Evolutionary conservation across 64 coral and sea anemone genomes (phyloP), one percentile per base, ranked within the genome.

Genomic region (Cladopsammia gracilis): DNA sequence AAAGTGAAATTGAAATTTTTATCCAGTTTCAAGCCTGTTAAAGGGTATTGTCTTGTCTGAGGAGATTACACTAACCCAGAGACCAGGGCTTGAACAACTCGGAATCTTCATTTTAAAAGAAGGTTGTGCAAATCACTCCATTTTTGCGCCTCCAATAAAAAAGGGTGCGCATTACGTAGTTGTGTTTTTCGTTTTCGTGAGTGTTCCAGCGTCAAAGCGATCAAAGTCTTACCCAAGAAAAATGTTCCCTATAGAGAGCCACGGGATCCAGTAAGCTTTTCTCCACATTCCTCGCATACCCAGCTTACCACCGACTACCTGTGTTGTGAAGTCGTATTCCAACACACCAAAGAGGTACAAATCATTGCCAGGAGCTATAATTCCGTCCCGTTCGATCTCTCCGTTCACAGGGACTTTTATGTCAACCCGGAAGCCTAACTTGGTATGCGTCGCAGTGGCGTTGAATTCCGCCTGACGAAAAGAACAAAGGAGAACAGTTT

Each of bases 201-300:
- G 7, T 6, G 53, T 56, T 56, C 7, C 53, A 56, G 53, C 53
- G 7, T 4, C 53, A 56, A 34, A 34, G 9, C 11, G 15, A 75
- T 49, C 46, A 75, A 7, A 6, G 48, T 66, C 92, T 83, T 69
- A 98, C 96, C 96, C 96, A 57, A 98, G 53, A 86, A 82, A 77
- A 24, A 98, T 98, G 51, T 98, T 98, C 20, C 96, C 96, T 0
- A 98, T 23, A 6, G 96, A 91, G 25, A 98, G 69, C 92, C 93
- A 98, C 9, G 86, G 79, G 56, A 98, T 98, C 9, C 43, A 64
- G 62, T 69, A 98, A 20, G 96, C 96, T 57, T 86, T 94, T 19
- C 96, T 76, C 96, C 96, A 98, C 88, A 98, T 98, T 15, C 96
- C 96, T n/a, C 96, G 96, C 90, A 98, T 93, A 74, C 91, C 92